Percentiles rank a stretch among this genome's conserved stretches.
Conservation (phyloP, 2,797 vertebrate genomes). For the Craterocephalus amniculus region DNA sequence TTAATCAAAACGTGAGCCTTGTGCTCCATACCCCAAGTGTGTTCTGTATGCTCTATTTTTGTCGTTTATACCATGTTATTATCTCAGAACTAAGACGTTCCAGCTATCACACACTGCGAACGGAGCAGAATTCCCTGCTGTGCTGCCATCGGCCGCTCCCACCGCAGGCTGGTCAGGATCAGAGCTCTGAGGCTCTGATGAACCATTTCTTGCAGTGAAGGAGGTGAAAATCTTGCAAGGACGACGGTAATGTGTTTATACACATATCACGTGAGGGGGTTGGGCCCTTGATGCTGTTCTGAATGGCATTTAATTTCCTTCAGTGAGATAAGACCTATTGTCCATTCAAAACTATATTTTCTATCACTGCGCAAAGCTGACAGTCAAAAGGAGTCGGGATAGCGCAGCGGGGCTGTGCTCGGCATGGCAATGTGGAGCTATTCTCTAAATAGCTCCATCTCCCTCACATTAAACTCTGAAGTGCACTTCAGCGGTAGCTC, state of each 20-base stretch:
- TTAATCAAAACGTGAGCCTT: constrained; percentile 61
- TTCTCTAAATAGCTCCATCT: constrained; percentile 41
- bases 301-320: constrained; percentile 74
- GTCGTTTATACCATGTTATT: constrained; percentile 35
- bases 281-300: constrained; percentile 48
- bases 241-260: constrained; percentile 52
- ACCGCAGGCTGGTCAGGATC: constrained; percentile 24
- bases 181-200: constrained; percentile 15
- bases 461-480: constrained; percentile 43
- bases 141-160: constrained; percentile 17
- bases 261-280: constrained; percentile 62
- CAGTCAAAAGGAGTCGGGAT: constrained; percentile 48
- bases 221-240: constrained; percentile 37
- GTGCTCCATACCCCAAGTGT: constrained; percentile 25
- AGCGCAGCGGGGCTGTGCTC: constrained; percentile 42
- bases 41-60: constrained; percentile 27
- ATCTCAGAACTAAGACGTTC: constrained; percentile 40
- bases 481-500: constrained; percentile 50
- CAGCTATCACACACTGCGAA: constrained; percentile 37
- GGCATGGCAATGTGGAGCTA: constrained; percentile 62
- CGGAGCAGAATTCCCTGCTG: constrained; percentile 13
- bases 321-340: constrained; percentile 73
- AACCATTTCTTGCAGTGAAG: constrained; percentile 44
- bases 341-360: constrained; percentile 57
- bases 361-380: constrained; percentile 51